Evolutionary conservation across 2,888 invertebrate species (phyloP).

Genomic region (Coecobrya sp.): DNA sequence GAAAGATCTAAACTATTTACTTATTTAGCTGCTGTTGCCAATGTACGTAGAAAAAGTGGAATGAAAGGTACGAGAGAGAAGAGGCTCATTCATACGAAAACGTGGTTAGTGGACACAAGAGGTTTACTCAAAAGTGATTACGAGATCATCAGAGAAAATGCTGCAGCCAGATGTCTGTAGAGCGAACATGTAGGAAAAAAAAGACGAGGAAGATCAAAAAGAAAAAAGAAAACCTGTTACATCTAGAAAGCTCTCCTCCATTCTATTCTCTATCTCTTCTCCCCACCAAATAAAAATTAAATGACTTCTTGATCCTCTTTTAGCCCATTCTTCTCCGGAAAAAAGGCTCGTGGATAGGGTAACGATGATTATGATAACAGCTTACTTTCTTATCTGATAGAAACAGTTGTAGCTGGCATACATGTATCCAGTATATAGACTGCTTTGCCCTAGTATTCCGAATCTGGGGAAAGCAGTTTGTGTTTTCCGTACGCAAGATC

Average conservation of each 20-base stretch:
- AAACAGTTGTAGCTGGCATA: neutral
- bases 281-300: neutral
- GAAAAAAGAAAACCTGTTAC: constrained; percentile 39
- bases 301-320: constrained; percentile 12
- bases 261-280: neutral
- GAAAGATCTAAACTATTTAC: constrained; percentile 7
- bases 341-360: neutral
- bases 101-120: constrained; percentile 71
- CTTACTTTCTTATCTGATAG: neutral
- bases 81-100: constrained; percentile 34
- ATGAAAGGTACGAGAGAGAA: constrained; percentile 21
- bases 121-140: constrained; percentile 70
- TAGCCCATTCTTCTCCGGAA: neutral
- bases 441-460: neutral
- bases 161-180: neutral
- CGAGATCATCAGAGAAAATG: constrained; percentile 62
- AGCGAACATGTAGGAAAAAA: no score
- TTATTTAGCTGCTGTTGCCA: neutral
- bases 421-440: neutral
- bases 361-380: neutral
- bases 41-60: neutral
- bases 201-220: neutral
- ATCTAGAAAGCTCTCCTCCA: neutral
- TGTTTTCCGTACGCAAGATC: neutral
- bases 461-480: neutral